Conservation (phyloP, 2,888 invertebrate genomes). For the Drosophila paucipuncta region DNA sequence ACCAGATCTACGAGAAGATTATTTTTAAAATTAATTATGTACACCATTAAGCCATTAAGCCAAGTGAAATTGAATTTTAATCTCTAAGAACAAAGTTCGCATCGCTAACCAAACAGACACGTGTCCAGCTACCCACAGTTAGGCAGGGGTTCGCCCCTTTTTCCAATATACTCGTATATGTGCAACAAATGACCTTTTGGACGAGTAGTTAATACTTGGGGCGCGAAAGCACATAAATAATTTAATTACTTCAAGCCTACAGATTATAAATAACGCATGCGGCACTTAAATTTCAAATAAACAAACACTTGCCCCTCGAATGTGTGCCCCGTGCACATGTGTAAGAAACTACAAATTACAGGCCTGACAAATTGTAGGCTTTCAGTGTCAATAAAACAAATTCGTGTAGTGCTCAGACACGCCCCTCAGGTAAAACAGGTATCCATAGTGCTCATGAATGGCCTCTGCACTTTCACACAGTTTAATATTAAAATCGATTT, state of each 20-base stretch:
- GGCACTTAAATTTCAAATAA: constrained; percentile 31
- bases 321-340: background rate
- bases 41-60: constrained; percentile 1
- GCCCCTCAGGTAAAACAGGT: constrained; percentile 9
- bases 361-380: constrained; percentile 42
- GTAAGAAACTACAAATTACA: background rate
- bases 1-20: constrained; percentile 2
- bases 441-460: constrained; percentile 1
- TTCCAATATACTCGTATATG: constrained; percentile 4
- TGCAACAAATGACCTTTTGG: constrained; percentile 7
- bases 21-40: constrained; percentile 1
- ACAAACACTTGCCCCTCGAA: constrained; percentile 23
- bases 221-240: constrained; percentile 54
- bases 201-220: constrained; percentile 33
- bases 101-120: background rate
- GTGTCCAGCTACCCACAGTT: background rate
- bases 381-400: constrained; percentile 40
- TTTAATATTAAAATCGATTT: constrained; percentile 52
- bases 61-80: constrained; percentile 11
- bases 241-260: constrained; percentile 40
- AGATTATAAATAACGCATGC: constrained; percentile 47
- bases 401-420: constrained; percentile 1
- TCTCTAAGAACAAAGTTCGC: background rate
- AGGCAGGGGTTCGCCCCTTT: constrained; percentile 3
- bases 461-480: background rate